Percentiles rank a stretch among this genome's conserved stretches.
Evolutionary conservation across 2,113 vertebrate genomes (phyloP).

Genomic region (Pachyramphus minor): DNA sequence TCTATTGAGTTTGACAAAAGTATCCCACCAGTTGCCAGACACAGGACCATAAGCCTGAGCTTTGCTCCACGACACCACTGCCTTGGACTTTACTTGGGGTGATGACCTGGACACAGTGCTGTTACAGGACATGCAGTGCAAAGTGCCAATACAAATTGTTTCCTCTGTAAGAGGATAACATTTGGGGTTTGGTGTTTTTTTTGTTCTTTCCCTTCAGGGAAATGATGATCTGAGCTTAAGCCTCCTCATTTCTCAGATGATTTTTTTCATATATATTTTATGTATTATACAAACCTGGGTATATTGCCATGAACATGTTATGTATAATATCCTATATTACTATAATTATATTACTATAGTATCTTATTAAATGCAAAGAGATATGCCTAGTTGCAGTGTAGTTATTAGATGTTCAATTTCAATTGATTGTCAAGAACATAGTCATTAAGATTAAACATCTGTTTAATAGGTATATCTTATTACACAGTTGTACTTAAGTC

Average conservation of each 20-base stretch:
- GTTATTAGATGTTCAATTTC: conserved; percentile 77
- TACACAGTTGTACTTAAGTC: conserved; percentile 75
- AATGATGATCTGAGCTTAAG: conserved; percentile 33
- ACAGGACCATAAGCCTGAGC: neutral
- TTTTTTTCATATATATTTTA: neutral
- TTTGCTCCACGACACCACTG: neutral
- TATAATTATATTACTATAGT: conserved; percentile 48
- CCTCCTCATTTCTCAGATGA: neutral
- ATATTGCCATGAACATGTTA: conserved; percentile 41
- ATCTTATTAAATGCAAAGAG: conserved; percentile 70
- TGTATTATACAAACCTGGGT: conserved; percentile 38
- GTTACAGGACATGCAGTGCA: neutral
- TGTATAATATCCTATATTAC: conserved; percentile 48
- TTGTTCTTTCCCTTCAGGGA: neutral
- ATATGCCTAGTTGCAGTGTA: conserved; percentile 65
- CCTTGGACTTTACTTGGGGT: neutral
- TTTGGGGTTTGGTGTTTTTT: neutral
- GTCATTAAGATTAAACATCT: conserved; percentile 79
- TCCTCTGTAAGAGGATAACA: neutral
- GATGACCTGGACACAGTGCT: neutral
- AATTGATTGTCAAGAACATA: conserved; percentile 75
- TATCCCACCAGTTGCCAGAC: neutral
- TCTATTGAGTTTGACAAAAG: neutral
- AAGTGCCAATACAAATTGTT: neutral
- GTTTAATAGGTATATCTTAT: conserved; percentile 81